A percentile compares a stretch with the other conserved stretches of the same genome.
These are phyloP conservation scores for Gymnosoma rotundatum DNA, from an alignment of 2,888 invertebrate species.

Conservation along the genomic window DNA sequence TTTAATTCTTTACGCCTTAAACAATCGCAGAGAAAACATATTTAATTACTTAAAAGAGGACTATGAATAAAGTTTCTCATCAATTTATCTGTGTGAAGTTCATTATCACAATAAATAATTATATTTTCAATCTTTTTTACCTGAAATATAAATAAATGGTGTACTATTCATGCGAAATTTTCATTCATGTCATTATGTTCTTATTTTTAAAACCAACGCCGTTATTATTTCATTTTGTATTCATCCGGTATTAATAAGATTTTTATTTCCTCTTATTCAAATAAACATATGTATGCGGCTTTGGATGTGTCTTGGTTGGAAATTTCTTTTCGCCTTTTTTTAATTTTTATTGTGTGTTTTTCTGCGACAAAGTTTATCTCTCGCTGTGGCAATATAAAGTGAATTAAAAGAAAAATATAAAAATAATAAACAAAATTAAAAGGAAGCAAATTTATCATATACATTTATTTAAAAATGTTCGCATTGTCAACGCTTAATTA, in stretches of 20 bases:
- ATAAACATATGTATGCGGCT: constrained; percentile 39
- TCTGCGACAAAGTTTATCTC: constrained; percentile 57
- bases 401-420: constrained; percentile 38
- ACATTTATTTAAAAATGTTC: constrained; percentile 36
- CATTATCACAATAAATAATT: constrained; percentile 55
- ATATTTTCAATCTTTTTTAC: constrained; percentile 11
- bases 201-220: constrained; percentile 56
- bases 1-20: background rate
- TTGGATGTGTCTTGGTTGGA: constrained; percentile 28
- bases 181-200: constrained; percentile 50
- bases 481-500: constrained; percentile 67
- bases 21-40: background rate
- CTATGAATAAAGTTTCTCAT: constrained; percentile 40
- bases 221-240: constrained; percentile 65
- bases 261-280: constrained; percentile 16
- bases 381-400: constrained; percentile 40
- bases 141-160: constrained; percentile 50
- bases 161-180: constrained; percentile 51
- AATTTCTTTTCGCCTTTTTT: background rate
- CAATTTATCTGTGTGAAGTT: constrained; percentile 60
- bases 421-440: constrained; percentile 57
- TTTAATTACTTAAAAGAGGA: constrained; percentile 21
- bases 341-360: constrained; percentile 3
- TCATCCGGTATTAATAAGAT: constrained; percentile 63
- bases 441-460: constrained; percentile 21